phyloP scores from a whole-genome alignment of 2,113 vertebrate genomes.

The Platichthys stellatus region DNA sequence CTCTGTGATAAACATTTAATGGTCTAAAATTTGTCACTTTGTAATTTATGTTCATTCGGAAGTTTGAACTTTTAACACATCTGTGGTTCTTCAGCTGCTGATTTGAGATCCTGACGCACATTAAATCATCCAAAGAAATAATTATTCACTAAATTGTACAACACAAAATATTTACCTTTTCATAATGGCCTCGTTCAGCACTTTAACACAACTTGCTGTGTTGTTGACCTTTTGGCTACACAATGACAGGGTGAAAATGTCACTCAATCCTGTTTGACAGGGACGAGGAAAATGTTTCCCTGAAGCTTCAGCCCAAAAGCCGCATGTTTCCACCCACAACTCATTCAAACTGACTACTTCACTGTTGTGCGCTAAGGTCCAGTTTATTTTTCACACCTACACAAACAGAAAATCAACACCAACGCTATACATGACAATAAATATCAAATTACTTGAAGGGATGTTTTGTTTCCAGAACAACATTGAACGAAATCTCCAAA shows the following conservation, averaged over 20 bases:
- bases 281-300: too few species aligned
- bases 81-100: background rate
- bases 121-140: too few species aligned
- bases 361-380: constrained; percentile 18
- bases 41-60: background rate
- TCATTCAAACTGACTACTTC: constrained; percentile 43
- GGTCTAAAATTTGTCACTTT: background rate
- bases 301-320: background rate
- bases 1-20: background rate
- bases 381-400: constrained; percentile 64
- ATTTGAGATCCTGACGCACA: background rate
- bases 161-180: background rate
- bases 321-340: constrained; percentile 43
- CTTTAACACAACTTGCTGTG: background rate
- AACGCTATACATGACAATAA: constrained; percentile 12
- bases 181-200: background rate
- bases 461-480: constrained; percentile 6
- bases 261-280: background rate
- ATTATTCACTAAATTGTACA: background rate
- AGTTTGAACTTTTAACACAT: background rate
- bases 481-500: constrained; percentile 21
- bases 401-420: constrained; percentile 47
- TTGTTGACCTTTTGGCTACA: background rate
- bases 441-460: constrained; percentile 17
- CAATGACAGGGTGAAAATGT: background rate